phyloP scores from a whole-genome alignment of 1,140 invertebrate species.

The Anastatus disparis region DNA sequence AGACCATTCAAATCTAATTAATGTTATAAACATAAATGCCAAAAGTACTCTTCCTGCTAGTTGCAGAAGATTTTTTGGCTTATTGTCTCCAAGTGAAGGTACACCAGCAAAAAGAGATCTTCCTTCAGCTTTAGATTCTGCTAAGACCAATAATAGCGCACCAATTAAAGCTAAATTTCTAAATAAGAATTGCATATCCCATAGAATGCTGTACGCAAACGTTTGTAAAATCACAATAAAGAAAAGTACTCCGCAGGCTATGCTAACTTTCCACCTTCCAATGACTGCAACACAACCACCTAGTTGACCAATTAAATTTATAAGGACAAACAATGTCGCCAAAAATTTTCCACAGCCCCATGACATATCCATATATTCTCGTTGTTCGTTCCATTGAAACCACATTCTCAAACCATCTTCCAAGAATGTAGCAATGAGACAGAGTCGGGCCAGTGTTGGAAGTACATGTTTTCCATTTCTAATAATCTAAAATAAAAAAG shows the following conservation, averaged over 20 bases:
- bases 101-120: constrained; percentile 97
- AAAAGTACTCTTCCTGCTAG: constrained; percentile 93
- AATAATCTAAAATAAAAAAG: constrained; percentile 77
- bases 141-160: constrained; percentile 91
- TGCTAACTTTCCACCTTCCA: constrained; percentile 89
- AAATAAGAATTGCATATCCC: constrained; percentile 96
- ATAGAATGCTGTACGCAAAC: constrained; percentile 96
- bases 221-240: constrained; percentile 97
- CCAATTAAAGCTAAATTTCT: constrained; percentile 97
- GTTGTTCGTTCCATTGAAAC: constrained; percentile 97
- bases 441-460: constrained; percentile 94
- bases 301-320: constrained; percentile 96
- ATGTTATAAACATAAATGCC: constrained; percentile 98
- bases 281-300: constrained; percentile 97
- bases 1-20: constrained; percentile 92
- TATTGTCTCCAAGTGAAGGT: constrained; percentile 95
- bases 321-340: constrained; percentile 89
- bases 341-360: constrained; percentile 97
- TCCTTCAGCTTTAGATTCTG: constrained; percentile 92
- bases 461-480: constrained; percentile 92
- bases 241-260: constrained; percentile 94
- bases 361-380: constrained; percentile 97
- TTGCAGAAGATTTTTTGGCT: constrained; percentile 97
- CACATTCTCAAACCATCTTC: constrained; percentile 99
- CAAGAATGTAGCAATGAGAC: constrained; percentile 98